A percentile compares a stretch with the other conserved stretches of the same genome.
phyloP scores from a whole-genome alignment of 2,113 vertebrate species.

The Catharus fuscescens region DNA sequence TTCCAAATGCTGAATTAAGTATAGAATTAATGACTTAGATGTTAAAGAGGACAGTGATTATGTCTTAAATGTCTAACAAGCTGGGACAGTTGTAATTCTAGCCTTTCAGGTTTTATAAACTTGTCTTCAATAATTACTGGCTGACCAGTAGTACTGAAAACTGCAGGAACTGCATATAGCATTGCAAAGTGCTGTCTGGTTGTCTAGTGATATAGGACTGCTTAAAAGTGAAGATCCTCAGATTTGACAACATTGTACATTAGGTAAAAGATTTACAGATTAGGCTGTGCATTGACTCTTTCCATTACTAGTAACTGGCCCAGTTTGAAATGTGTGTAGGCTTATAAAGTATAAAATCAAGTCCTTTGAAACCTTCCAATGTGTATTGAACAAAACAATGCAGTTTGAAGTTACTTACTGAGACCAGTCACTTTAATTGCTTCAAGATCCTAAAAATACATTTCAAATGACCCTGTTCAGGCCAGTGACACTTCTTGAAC shows the following conservation, averaged over 20 bases:
- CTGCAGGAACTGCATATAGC: neutral
- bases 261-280: neutral
- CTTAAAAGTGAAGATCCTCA: neutral
- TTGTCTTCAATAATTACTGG: neutral
- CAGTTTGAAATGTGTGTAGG: neutral
- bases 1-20: conserved; percentile 12
- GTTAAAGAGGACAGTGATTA: neutral
- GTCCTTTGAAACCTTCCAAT: neutral
- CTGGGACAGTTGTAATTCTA: neutral
- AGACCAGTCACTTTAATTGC: neutral
- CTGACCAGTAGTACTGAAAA: neutral
- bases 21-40: neutral
- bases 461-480: neutral
- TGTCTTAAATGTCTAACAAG: neutral
- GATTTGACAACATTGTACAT: neutral
- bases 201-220: neutral
- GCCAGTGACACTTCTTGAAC: neutral
- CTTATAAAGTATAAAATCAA: neutral
- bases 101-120: neutral
- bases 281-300: neutral
- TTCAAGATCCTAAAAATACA: neutral
- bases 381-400: neutral
- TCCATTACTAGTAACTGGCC: neutral
- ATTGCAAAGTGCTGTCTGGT: neutral
- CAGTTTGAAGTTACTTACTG: neutral